phyloP scores from a whole-genome alignment of 1,140 invertebrate species.

The Heliconius congener region DNA sequence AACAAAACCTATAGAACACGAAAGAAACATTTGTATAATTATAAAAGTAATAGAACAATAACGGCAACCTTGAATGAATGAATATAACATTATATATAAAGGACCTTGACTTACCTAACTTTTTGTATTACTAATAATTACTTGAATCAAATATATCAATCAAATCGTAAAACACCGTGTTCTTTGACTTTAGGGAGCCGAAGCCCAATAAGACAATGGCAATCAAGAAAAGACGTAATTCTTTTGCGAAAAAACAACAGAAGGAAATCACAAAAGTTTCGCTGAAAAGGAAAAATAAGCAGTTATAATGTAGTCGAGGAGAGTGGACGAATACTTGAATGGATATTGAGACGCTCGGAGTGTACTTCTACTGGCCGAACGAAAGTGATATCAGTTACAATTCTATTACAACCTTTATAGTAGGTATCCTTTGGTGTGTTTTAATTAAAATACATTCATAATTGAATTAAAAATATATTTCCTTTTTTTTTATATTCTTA shows the following conservation, averaged over 20 bases:
- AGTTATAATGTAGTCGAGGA: constrained; percentile 20
- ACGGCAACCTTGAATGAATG: too few relatives aligned
- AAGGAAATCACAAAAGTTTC: constrained; percentile 24
- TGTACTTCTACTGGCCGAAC: neutral
- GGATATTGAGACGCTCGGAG: neutral
- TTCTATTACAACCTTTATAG: neutral
- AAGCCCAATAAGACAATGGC: constrained; percentile 27
- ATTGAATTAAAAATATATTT: too few relatives aligned
- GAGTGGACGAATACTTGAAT: constrained; percentile 15
- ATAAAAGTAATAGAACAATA: too few relatives aligned
- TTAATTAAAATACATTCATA: too few relatives aligned
- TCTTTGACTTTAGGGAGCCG: constrained; percentile 12
- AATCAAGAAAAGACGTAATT: constrained; percentile 27
- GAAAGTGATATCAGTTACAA: neutral
- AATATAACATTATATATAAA: too few relatives aligned
- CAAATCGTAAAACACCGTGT: neutral
- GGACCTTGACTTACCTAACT: neutral
- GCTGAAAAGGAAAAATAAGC: constrained; percentile 15
- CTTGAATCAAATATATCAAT: constrained; percentile 18
- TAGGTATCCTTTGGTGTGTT: too few relatives aligned
- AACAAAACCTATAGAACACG: too few relatives aligned
- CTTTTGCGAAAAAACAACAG: constrained; percentile 22
- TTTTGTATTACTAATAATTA: neutral
- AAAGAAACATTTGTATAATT: too few relatives aligned
- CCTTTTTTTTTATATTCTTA: too few relatives aligned